Evolutionary conservation across 2,888 invertebrate species (phyloP), one percentile per base, ranked within the genome.

Genomic region (Tiliacea aurago): DNA sequence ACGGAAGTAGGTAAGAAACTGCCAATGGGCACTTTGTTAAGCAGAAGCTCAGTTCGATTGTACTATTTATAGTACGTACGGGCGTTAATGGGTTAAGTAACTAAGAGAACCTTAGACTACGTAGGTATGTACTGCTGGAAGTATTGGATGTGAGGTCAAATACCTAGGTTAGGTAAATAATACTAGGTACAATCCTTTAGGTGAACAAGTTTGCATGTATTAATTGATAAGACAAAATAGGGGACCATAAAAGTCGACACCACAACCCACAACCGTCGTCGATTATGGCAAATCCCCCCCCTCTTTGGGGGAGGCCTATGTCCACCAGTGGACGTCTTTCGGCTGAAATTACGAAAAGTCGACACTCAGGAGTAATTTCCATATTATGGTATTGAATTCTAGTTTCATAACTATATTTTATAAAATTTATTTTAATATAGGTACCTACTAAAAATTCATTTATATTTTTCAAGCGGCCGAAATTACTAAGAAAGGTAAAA

Each of bases 1-100:
- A 86, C 90, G 71, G 85, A 92, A 83, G 73, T 94, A 66, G 94
- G 95, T 95, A 87, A 86, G 89, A 20, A 43, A 28, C 41, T 13
- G 9, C n/a, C 41, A 20, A 23, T 28, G 28, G 15, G 20, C n/a
- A 47, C 11, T 23, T 15, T 33, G 18, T 33, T 18, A 10, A n/a
- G 11, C n/a, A 47, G n/a, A 13, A 28, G 41, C 2, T 33, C 41
- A n/a, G 13, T 2, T 23, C 13, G n/a, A 37, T 37, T n/a, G n/a
- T n/a, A n/a, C n/a, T n/a, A n/a, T n/a, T n/a, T n/a, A n/a, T n/a
- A n/a, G n/a, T n/a, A n/a, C n/a, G n/a, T n/a, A n/a, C n/a, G n/a
- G n/a, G n/a, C n/a, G n/a, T n/a, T n/a, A n/a, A n/a, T n/a, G n/a
- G n/a, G n/a, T n/a, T 59, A 15, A 10, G 41, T 23, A 61, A 41